Percentiles rank a stretch among this genome's conserved stretches.
These are phyloP conservation scores for Helicorthomorpha holstii DNA, from an alignment of 1,140 invertebrate genomes.

Conservation along the genomic window DNA sequence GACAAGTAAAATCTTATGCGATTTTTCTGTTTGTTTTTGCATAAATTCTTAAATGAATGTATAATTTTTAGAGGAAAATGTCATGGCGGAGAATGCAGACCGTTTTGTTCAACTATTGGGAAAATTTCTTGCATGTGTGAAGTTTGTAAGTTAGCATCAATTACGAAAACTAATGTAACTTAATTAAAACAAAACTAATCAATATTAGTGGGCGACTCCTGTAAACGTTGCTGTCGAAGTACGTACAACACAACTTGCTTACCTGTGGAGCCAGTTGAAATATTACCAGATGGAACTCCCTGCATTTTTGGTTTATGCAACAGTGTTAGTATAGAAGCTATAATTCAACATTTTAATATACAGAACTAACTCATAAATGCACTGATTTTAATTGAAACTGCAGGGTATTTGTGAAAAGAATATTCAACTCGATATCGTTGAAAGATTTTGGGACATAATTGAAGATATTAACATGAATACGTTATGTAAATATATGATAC, in stretches of 20 bases:
- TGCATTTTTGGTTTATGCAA: constrained; percentile 93
- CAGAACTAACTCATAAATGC: neutral
- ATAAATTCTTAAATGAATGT: constrained; percentile 8
- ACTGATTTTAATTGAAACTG: constrained; percentile 14
- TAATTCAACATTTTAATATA: neutral
- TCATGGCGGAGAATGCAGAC: constrained; percentile 63
- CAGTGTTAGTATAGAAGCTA: constrained; percentile 38
- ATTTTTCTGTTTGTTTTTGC: neutral
- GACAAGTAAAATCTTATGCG: constrained; percentile 30
- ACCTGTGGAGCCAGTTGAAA: constrained; percentile 67
- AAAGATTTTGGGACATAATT: constrained; percentile 90
- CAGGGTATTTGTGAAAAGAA: constrained; percentile 86
- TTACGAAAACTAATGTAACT: neutral
- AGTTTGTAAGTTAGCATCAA: constrained; percentile 40
- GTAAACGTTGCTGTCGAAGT: constrained; percentile 74
- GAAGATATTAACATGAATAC: constrained; percentile 91
- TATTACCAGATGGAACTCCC: constrained; percentile 78
- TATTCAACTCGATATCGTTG: constrained; percentile 84
- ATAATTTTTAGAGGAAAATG: constrained; percentile 50
- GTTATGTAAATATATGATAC: constrained; percentile 32
- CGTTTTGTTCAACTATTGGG: constrained; percentile 82
- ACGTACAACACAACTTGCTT: constrained; percentile 80
- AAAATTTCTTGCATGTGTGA: constrained; percentile 90
- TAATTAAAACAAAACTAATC: neutral
- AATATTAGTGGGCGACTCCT: constrained; percentile 55